Evolutionary conservation across 2,888 invertebrate species (phyloP).

Genomic region (Conus canariensis): DNA sequence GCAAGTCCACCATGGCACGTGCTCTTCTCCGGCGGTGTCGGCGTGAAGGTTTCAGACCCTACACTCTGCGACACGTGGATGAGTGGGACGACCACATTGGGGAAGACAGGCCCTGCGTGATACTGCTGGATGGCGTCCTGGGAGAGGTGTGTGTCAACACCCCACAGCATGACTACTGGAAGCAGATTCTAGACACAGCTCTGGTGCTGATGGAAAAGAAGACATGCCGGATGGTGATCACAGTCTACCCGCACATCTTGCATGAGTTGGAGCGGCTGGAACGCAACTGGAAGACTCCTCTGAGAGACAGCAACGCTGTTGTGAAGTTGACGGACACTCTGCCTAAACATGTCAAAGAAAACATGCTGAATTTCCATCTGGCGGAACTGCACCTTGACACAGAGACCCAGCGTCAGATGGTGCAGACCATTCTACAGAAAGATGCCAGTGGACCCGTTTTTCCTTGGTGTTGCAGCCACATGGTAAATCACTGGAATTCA

Average conservation of each 20-base stretch:
- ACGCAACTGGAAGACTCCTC: background rate
- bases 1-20: slow-evolving; percentile 14
- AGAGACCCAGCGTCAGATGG: background rate
- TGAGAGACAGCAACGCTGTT: slow-evolving; percentile 1
- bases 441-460: slow-evolving; percentile 26
- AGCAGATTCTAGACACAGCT: background rate
- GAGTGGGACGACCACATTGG: background rate
- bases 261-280: slow-evolving; percentile 12
- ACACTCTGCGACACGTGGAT: background rate
- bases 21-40: background rate
- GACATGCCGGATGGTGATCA: slow-evolving; percentile 16
- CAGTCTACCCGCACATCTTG: slow-evolving; percentile 30
- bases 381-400: background rate
- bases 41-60: background rate
- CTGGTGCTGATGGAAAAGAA: background rate
- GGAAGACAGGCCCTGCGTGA: background rate
- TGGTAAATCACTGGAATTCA: background rate
- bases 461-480: slow-evolving; percentile 23
- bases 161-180: background rate
- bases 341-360: background rate
- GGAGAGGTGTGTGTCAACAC: background rate
- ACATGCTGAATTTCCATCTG: slow-evolving; percentile 4
- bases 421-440: background rate
- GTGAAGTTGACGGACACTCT: background rate
- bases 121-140: slow-evolving; percentile 23